These are phyloP conservation scores for Nemoura dubitans DNA, from an alignment of 2,888 invertebrate species.

Conservation along the genomic window DNA sequence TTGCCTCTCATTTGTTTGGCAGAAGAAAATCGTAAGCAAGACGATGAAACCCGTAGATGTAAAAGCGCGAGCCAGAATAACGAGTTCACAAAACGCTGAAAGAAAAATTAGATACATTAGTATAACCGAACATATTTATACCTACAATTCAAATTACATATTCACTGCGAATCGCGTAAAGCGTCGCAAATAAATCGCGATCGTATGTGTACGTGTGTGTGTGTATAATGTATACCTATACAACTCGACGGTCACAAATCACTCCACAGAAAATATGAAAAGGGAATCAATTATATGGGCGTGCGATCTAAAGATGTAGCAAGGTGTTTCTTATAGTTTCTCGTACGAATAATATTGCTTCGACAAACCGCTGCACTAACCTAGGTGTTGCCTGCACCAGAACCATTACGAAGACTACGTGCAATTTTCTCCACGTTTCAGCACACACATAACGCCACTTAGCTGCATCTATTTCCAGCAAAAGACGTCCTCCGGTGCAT, in stretches of 20 bases:
- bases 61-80: background rate
- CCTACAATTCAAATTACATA: background rate
- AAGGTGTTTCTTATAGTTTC: constrained; percentile 3
- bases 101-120: background rate
- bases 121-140: background rate
- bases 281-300: background rate
- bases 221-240: background rate
- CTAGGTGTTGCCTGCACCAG: background rate
- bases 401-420: background rate
- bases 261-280: background rate
- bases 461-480: background rate
- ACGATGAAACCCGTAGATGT: background rate
- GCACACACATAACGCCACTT: background rate
- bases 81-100: background rate
- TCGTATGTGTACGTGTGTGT: background rate
- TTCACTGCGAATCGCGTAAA: background rate
- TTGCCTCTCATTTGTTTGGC: too few relatives aligned
- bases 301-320: background rate
- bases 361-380: too few relatives aligned
- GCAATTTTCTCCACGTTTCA: background rate
- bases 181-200: background rate
- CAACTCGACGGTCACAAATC: background rate
- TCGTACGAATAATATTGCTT: background rate
- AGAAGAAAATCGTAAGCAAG: too few relatives aligned
- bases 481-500: background rate